A percentile compares a stretch with the other conserved stretches of the same genome.
Evolutionary conservation across 2,797 vertebrate species (phyloP).

Genomic region (Cercopithecus petaurista): DNA sequence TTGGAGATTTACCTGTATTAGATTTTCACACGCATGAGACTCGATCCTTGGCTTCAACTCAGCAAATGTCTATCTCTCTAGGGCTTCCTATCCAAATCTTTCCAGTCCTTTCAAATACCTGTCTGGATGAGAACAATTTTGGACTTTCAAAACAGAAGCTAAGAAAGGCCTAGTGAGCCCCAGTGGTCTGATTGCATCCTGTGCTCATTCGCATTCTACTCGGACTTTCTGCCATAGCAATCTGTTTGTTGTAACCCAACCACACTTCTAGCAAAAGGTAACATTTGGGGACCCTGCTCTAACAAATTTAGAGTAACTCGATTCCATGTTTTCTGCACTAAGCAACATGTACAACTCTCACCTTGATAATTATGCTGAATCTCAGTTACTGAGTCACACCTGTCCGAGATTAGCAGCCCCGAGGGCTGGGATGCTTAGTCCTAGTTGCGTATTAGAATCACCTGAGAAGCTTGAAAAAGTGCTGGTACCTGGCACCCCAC

Average conservation of each 20-base stretch:
- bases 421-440: background rate
- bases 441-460: background rate
- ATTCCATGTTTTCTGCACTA: background rate
- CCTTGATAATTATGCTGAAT: background rate
- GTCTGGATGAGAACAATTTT: background rate
- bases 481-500: background rate
- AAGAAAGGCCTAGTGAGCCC: background rate
- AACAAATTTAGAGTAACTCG: background rate
- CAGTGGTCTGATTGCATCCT: too few relatives aligned
- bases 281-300: background rate
- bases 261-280: background rate
- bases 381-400: background rate
- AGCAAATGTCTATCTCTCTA: background rate
- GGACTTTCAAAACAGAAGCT: conserved; percentile 25
- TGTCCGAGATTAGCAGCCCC: background rate
- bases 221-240: background rate
- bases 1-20: background rate
- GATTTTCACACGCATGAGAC: background rate
- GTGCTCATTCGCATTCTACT: background rate
- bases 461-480: background rate
- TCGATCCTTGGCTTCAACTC: background rate
- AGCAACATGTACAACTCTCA: background rate
- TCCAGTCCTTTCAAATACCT: background rate
- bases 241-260: background rate
- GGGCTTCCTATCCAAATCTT: background rate